A percentile compares a stretch with the other conserved stretches of the same genome.
Evolutionary conservation across 2,888 invertebrate genomes (phyloP).

Genomic region (Plutella xylostella): DNA sequence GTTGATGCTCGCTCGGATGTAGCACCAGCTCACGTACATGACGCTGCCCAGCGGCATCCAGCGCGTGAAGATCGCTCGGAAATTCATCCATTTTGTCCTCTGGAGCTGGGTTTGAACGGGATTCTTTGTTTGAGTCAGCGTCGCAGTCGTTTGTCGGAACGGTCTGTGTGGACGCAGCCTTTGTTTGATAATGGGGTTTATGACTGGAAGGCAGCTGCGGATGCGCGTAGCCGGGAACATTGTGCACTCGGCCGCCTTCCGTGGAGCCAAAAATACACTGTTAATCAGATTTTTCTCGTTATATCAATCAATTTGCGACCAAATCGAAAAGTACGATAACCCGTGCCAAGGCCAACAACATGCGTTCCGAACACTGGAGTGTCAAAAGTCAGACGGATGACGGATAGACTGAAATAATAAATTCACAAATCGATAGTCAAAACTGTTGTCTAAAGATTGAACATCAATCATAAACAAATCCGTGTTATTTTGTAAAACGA

Average conservation of each 20-base stretch:
- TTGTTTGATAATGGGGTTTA: slow-evolving; percentile 54
- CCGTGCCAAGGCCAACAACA: slow-evolving; percentile 16
- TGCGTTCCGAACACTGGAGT: no score
- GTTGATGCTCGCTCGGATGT: slow-evolving; percentile 55
- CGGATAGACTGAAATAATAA: no score
- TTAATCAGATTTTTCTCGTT: slow-evolving; percentile 33
- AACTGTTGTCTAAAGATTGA: no score
- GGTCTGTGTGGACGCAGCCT: slow-evolving; percentile 53
- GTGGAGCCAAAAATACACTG: slow-evolving; percentile 36
- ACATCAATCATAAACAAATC: no score
- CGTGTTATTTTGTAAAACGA: no score
- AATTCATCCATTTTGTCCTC: slow-evolving; percentile 69
- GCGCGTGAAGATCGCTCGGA: slow-evolving; percentile 73
- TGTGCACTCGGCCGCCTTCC: slow-evolving; percentile 35
- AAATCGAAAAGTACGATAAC: slow-evolving; percentile 23
- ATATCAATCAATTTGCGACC: slow-evolving; percentile 20
- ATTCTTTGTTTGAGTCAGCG: slow-evolving; percentile 50
- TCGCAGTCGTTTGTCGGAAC: slow-evolving; percentile 43
- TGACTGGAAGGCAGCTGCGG: slow-evolving; percentile 62
- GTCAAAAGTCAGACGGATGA: no score
- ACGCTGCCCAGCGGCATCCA: slow-evolving; percentile 78
- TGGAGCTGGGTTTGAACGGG: slow-evolving; percentile 40
- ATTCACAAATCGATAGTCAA: no score
- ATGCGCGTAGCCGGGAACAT: slow-evolving; percentile 64
- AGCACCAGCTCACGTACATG: slow-evolving; percentile 67